Base-by-base conservation (phyloP, 2,113 vertebrate species). In the Polypterus senegalus region DNA sequence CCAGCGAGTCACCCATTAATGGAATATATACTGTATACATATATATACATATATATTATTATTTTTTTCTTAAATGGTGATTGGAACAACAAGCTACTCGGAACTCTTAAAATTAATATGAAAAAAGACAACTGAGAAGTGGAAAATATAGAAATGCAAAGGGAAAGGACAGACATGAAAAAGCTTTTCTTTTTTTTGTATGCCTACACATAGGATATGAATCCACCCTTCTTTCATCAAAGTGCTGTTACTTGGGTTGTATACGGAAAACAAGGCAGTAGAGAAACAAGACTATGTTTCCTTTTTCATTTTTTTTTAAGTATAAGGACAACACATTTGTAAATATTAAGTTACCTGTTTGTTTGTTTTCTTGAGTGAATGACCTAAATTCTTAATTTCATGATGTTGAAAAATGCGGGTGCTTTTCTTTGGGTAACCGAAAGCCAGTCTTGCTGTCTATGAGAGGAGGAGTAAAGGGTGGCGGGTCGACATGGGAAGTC, bases 291-390 rank as follows among this genome's bases (percentile, higher is more conserved):
- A 71, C 63, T 71, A 73, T 69, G 83, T 80, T 74, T 86, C 84
- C 27, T 27, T 27, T 27, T 86, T 85, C 77, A 87, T 51, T 87
- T 87, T 66, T 27, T 57, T 86, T 79, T 81, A 83, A 76, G 69
- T 83, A 79, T 82, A 80, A 78, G 72, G 69, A 69, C 66, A 79
- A 79, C 27, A 74, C 77, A 78, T 86, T 85, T 87, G 85, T 87
- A 87, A 86, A 87, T 87, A 87, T 84, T 83, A 75, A 74, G 79
- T 87, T 86, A 81, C 75, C 79, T 74, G 79, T 76, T 80, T 72
- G 66, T 74, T 83, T 57, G 56, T 9, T 57, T 78, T 51, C 49
- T 57, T 57, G 76, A 76, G 73, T 72, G 81, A 81, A 77, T 81
- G 77, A 83, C 81, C 75, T 73, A 83, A 76, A 78, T 73, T 69